Percentiles rank a stretch among this genome's conserved stretches.
Conservation (phyloP, 2,888 invertebrate genomes). For the Oxytorus armatus region DNA sequence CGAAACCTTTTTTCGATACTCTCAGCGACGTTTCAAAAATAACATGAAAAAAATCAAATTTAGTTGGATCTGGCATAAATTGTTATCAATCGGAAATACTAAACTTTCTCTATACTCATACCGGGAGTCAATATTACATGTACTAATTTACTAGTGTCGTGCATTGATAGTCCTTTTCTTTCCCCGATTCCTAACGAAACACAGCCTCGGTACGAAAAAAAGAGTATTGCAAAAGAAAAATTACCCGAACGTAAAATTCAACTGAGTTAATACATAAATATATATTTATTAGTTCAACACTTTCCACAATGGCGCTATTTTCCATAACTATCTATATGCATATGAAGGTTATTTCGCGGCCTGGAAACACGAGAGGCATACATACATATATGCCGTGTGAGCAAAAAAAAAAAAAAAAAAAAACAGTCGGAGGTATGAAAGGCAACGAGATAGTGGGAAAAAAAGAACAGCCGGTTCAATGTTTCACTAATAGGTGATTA, state of each 20-base stretch:
- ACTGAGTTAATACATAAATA: neutral
- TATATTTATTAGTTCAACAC: slow-evolving; percentile 19
- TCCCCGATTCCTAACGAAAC: neutral
- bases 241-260: neutral
- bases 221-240: neutral
- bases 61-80: too few relatives aligned
- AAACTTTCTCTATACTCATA: too few relatives aligned
- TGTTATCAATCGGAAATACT: too few relatives aligned
- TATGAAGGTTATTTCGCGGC: slow-evolving; percentile 37
- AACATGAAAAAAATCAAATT: too few relatives aligned
- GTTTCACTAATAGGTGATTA: slow-evolving; percentile 69
- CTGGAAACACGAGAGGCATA: slow-evolving; percentile 34
- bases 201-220: neutral
- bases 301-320: slow-evolving; percentile 46
- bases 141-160: neutral
- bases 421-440: slow-evolving; percentile 38
- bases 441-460: neutral
- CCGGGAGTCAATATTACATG: neutral
- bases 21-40: too few relatives aligned
- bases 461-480: slow-evolving; percentile 54
- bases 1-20: too few relatives aligned
- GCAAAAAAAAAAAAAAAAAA: slow-evolving; percentile 44
- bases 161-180: neutral
- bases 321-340: slow-evolving; percentile 6
- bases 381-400: neutral